A percentile compares a stretch with the other conserved stretches of the same genome.
Conservation (phyloP, 2,113 vertebrate genomes). For the Leptobrachium leishanense region DNA sequence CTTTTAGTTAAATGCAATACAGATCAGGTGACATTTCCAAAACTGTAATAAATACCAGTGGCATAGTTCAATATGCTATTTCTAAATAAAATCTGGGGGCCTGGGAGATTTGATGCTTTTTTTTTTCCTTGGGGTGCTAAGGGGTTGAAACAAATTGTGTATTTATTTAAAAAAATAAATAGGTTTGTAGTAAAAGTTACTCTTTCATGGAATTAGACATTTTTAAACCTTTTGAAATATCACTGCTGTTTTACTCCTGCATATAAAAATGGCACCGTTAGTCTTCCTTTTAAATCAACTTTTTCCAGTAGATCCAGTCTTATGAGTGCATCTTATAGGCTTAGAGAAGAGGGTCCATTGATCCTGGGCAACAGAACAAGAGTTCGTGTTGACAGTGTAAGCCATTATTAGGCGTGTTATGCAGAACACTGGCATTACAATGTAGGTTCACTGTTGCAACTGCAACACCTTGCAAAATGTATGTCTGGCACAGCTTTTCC, state of each 20-base stretch:
- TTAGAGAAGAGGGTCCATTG: not conserved
- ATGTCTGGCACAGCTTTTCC: not conserved
- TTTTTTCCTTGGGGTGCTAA: conserved; percentile 62
- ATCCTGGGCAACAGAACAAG: not conserved
- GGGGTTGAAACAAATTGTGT: conserved; percentile 70
- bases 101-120: conserved; percentile 70
- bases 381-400: conserved; percentile 10
- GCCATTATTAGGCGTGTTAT: conserved; percentile 21
- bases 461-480: not conserved
- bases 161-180: conserved; percentile 82
- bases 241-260: conserved; percentile 77
- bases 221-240: conserved; percentile 83
- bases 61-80: conserved; percentile 48
- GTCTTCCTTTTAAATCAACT: conserved; percentile 78
- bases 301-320: conserved; percentile 63
- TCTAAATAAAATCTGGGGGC: conserved; percentile 55
- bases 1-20: conserved; percentile 42
- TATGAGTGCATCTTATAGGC: conserved; percentile 13
- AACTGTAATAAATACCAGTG: not conserved
- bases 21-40: conserved; percentile 13
- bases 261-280: conserved; percentile 75
- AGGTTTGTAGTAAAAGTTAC: conserved; percentile 84
- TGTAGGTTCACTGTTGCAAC: conserved; percentile 19
- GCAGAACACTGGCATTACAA: conserved; percentile 7
- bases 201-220: conserved; percentile 84